A percentile compares a stretch with the other conserved stretches of the same genome.
These are phyloP conservation scores for Hippoglossus stenolepis DNA, from an alignment of 2,113 vertebrate genomes.

Conservation along the genomic window DNA sequence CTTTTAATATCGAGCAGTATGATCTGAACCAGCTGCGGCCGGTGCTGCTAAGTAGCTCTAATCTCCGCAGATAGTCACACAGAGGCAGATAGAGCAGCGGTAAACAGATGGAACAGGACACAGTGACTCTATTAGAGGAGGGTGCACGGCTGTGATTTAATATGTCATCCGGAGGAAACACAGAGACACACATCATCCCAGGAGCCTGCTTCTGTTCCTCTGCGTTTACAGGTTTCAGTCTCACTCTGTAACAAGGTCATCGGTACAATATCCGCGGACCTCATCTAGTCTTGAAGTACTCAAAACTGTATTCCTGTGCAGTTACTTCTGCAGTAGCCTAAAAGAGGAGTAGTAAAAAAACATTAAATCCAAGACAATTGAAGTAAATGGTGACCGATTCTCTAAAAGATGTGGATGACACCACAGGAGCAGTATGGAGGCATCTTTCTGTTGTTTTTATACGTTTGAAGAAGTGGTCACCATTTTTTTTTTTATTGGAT, in stretches of 20 bases:
- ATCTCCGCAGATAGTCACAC: constrained; percentile 23
- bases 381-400: too few species aligned
- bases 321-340: too few species aligned
- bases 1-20: constrained; percentile 22
- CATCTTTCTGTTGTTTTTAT: too few species aligned
- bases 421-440: too few species aligned
- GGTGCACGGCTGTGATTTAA: constrained; percentile 65
- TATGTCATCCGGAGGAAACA: constrained; percentile 61
- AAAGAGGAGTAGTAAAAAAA: too few species aligned
- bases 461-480: too few species aligned
- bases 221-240: constrained; percentile 19
- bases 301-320: too few species aligned
- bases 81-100: constrained; percentile 30
- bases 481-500: too few species aligned
- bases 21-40: constrained; percentile 26
- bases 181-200: constrained; percentile 42
- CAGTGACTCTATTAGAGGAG: constrained; percentile 59
- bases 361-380: too few species aligned
- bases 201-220: constrained; percentile 42
- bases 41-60: constrained; percentile 4
- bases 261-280: too few species aligned
- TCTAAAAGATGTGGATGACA: too few species aligned
- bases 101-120: constrained; percentile 67
- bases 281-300: background rate
- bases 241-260: background rate